Evolutionary conservation across 2,113 vertebrate species (phyloP), one percentile per base, ranked within the genome.

Genomic region (Syngnathoides biaculeatus): DNA sequence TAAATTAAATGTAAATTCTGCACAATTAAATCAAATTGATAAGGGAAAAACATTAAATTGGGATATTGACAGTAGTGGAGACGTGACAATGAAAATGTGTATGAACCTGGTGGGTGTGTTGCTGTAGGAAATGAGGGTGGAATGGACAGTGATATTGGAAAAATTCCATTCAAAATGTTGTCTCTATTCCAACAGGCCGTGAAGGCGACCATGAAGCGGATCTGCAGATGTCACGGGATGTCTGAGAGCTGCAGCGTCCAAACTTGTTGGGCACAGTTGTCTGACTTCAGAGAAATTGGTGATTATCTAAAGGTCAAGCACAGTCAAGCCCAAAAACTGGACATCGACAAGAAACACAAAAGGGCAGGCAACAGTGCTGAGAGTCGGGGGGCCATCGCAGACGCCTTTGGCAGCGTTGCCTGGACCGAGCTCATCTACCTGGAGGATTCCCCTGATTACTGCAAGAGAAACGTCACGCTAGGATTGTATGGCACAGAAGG

Each of bases 371-470:
- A 99, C 87, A 95, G 94, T 7, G 96, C 96, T 0, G 95, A 96
- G 78, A 93, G 90, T 88, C 91, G 88, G 0, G 91, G 93, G 9
- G 91, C 88, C 67, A 93, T 94, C 0, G 77, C 86, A 0, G 92
- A 94, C 43, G 80, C 94, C 27, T 94, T 98, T 67, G 84, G 90
- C 76, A 88, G 88, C 5, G 88, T 95, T 11, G 86, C 90, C 0
- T 80, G 87, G 69, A 84, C 93, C 0, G 94, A 99, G 71, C 93
- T 99, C 0, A 84, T 98, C 78, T 99, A 95, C 85, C 79, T 98
- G 85, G 97, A 99, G 77, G 96, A 98, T 30, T 99, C 97, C 0
- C 97, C 97, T 0, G 94, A 99, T 86, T 99, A 98, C 87, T 99
- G 97, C 84, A 82, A 73, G 1, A 91, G 72, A 75, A 99, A 99